Evolutionary conservation across 2,797 vertebrate genomes (phyloP), one percentile per base, ranked within the genome.

Genomic region (Neopelma chrysocephalum): DNA sequence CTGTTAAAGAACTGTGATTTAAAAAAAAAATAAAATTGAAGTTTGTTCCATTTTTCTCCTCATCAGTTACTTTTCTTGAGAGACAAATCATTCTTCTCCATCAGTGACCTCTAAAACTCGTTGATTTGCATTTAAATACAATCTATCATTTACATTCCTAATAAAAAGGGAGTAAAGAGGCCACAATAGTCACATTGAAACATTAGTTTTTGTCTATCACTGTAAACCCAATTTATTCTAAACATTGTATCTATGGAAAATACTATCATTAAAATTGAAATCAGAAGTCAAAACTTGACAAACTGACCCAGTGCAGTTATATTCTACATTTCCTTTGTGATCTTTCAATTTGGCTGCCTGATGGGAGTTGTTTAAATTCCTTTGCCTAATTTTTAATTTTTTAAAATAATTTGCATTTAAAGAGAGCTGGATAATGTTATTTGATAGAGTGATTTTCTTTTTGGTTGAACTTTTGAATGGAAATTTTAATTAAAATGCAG

Each of bases 51-150:
- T 38, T 88, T 90, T 78, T 36, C 2, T 82, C 18, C 18, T 61
- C 32, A 57, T 64, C 53, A 47, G 31, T 86, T 75, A n/a, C 38
- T 88, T 81, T 88, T 72, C 50, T 45, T 73, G 56, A 73, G n/a
- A 70, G 48, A 7, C 32, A 57, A 43, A 87, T 51, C 9, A 51
- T 79, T 91, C 31, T 62, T 85, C 72, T 84, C 79, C 43, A 70
- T 84, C 75, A 36, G 43, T 96, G 94, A 92, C 78, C 84, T 93
- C 93, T 94, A 57, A 82, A 92, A 68, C 10, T 4, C 27, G 3
- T 71, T 91, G 84, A 85, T 94, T 94, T 87, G 48, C 48, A 85
- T 89, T 94, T 95, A 91, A 95, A 89, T 85, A 12, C 18, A 26
- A 40, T 76, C 53, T 7, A 2, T 80, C 83, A 54, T 82, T 94